These are phyloP conservation scores for Pristionchus pacificus DNA, from an alignment of 1,140 invertebrate genomes.

Conservation along the genomic window DNA sequence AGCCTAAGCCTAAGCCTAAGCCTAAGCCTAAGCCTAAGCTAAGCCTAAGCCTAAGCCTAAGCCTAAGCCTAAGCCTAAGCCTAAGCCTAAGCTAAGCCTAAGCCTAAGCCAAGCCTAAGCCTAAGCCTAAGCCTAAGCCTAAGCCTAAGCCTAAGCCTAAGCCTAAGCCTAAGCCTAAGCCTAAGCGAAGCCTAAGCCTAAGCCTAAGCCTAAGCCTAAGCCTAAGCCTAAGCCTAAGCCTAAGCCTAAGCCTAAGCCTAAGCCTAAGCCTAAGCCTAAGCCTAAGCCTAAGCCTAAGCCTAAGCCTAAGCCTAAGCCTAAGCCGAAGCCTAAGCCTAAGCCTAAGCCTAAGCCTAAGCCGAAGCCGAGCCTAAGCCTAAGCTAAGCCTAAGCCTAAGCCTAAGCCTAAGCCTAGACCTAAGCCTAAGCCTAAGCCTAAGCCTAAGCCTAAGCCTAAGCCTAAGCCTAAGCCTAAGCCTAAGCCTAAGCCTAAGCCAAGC, in stretches of 20 bases:
- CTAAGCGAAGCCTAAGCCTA: constrained; percentile 11
- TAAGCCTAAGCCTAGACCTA: too few species aligned
- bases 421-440: too few species aligned
- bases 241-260: constrained; percentile 16
- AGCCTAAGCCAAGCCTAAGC: constrained; percentile 16
- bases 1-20: constrained; percentile 16
- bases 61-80: constrained; percentile 16
- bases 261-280: constrained; percentile 10
- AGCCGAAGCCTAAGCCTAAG: constrained; percentile 15
- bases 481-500: too few species aligned
- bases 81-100: constrained; percentile 16
- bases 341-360: constrained; percentile 16
- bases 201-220: constrained; percentile 12
- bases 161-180: constrained; percentile 13
- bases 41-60: constrained; percentile 16
- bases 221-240: constrained; percentile 6
- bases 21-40: constrained; percentile 16
- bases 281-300: constrained; percentile 12
- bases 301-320: constrained; percentile 15
- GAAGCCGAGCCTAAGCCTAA: too few species aligned
- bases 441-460: too few species aligned
- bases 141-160: constrained; percentile 13
- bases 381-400: too few species aligned
- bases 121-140: constrained; percentile 16
- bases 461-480: too few species aligned